A percentile compares a stretch with the other conserved stretches of the same genome.
phyloP scores from a whole-genome alignment of 2,888 invertebrate species.

The Caenorhabditis uteleia region DNA sequence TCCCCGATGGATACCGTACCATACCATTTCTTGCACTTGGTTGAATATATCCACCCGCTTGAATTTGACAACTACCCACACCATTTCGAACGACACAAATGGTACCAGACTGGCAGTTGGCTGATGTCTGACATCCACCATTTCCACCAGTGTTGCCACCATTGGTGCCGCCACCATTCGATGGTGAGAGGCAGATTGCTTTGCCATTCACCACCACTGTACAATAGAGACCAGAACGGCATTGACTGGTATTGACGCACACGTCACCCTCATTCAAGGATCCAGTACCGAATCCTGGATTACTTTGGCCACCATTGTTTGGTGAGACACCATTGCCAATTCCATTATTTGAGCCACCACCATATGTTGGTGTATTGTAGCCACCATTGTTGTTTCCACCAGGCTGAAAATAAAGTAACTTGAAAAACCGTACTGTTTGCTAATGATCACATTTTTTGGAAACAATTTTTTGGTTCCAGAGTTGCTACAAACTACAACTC shows the following conservation, averaged over 20 bases:
- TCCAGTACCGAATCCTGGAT: not conserved
- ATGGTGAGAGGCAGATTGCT: constrained; percentile 27
- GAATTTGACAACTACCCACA: constrained; percentile 23
- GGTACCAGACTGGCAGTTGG: constrained; percentile 7
- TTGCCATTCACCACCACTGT: constrained; percentile 30
- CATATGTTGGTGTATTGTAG: not conserved
- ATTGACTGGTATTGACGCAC: constrained; percentile 7
- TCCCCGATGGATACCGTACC: constrained; percentile 23
- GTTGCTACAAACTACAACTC: no score
- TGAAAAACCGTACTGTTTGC: no score
- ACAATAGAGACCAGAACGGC: constrained; percentile 20
- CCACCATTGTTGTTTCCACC: constrained; percentile 20
- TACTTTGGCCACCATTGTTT: constrained; percentile 12
- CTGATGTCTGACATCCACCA: constrained; percentile 10
- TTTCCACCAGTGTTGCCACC: constrained; percentile 4
- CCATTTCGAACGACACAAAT: constrained; percentile 23
- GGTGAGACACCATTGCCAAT: no score
- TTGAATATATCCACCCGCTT: constrained; percentile 25
- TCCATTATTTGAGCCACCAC: no score
- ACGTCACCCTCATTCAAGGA: no score
- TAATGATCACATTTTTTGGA: not conserved
- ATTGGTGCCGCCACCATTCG: constrained; percentile 4
- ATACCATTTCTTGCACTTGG: constrained; percentile 33
- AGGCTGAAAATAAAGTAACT: constrained; percentile 12
- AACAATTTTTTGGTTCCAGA: no score